Base-by-base conservation (phyloP, 1,140 invertebrate species). In the Trachymyrmex septentrionalis region DNA sequence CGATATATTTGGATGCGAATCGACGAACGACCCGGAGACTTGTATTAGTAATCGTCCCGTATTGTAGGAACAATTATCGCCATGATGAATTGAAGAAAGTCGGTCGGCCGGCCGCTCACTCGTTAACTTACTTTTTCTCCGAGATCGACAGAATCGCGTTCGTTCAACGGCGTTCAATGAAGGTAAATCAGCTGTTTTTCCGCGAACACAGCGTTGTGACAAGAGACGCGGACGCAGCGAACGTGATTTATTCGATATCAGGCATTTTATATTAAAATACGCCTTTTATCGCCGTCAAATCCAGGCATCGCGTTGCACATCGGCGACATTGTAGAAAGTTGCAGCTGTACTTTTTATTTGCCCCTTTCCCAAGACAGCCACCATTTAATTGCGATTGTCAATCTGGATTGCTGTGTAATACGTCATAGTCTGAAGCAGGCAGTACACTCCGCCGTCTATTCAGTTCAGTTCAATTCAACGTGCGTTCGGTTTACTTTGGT, bases 201-300 rank as follows among this genome's bases (percentile, higher is more conserved):
- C 24, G 30, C 48, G 44, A 30, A 67, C 38, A 38, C 38, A n/a
- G 61, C n/a, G 24, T 57, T 38, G 38, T 30, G 38, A 78, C 44
- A 50, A 34, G n/a, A 66, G 44, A 34, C 57, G 21, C 19, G 63
- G n/a, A 53, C n/a, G 66, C 30, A 19, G 48, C 48, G 30, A 69
- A 80, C 48, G 30, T 81, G 77, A 81, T 81, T 81, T 81, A 81
- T 81, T 55, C 16, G 48, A 69, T 21, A 27, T 1, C 48, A 19
- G 24, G 24, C 16, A 38, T 80, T 81, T 81, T 71, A 55, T 55
- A 14, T 19, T 16, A n/a, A n/a, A n/a, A n/a, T n/a, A 7, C 16
- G 14, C 9, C 67, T 30, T 55, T 71, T 57, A 55, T 81, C 75
- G 10, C 59, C 27, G 9, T 44, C 9, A 44, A 44, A 1, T 38